Conservation (phyloP, 2,888 invertebrate species). For the Rhodophaea formosa region DNA sequence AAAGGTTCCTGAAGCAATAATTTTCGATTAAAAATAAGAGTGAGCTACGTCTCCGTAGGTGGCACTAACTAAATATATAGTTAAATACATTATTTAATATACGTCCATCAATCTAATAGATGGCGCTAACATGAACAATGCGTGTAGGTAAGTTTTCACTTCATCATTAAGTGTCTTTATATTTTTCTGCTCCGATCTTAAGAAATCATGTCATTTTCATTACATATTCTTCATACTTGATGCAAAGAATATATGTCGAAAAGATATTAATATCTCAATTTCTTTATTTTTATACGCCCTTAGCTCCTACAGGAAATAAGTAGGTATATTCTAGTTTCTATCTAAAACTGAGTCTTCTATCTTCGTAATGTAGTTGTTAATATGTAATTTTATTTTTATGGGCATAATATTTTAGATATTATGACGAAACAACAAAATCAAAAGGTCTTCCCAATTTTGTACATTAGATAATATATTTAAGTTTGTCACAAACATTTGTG, state of each 20-base stretch:
- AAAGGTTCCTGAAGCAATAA: no score
- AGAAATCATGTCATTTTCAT: neutral
- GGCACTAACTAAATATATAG: no score
- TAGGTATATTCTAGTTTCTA: slow-evolving; percentile 1
- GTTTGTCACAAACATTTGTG: slow-evolving; percentile 38
- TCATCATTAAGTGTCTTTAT: neutral
- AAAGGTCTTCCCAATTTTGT: slow-evolving; percentile 61
- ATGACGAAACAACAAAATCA: slow-evolving; percentile 57
- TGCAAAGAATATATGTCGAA: neutral
- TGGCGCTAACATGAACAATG: neutral
- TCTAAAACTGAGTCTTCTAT: slow-evolving; percentile 20
- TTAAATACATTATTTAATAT: neutral
- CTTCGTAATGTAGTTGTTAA: slow-evolving; percentile 31
- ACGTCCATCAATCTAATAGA: no score
- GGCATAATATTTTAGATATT: slow-evolving; percentile 43
- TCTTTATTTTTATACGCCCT: slow-evolving; percentile 30
- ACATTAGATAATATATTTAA: slow-evolving; percentile 41
- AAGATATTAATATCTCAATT: neutral
- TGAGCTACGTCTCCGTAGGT: no score
- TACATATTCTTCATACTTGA: neutral
- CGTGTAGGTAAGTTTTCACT: neutral
- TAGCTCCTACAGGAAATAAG: slow-evolving; percentile 42
- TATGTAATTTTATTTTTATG: slow-evolving; percentile 30
- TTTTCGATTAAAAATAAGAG: no score
- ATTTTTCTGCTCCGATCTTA: neutral